Evolutionary conservation across 2,797 vertebrate species (phyloP), one percentile per base, ranked within the genome.

Genomic region (Tragelaphus oryx): DNA sequence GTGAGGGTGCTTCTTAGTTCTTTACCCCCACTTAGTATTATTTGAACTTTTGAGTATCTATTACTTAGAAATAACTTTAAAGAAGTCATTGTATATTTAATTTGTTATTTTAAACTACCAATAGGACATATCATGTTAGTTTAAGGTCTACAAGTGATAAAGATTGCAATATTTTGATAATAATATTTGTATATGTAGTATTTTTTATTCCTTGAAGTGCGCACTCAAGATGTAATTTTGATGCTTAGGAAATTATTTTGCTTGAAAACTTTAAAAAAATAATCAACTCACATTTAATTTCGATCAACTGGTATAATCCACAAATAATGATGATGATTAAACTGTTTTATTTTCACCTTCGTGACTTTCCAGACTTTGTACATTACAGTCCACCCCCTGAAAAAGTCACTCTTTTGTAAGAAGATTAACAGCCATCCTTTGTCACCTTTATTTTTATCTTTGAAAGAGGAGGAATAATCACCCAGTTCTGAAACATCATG

Each of bases 381-480:
- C 89, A 87, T 93, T 92, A 89, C 76, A 85, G 88, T 90, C 80
- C 30, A 87, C 71, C 78, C 71, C 87, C 62, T 75, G 82, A 76
- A 94, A 93, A 95, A 94, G n/a, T 88, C 79, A 89, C 16, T 92
- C 52, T 84, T 95, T 81, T 92, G 52, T 93, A 93, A 88, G 54
- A 94, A 93, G 85, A 75, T 18, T 87, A 94, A 78, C 88, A 95
- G 79, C 76, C 80, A 94, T 80, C 57, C 14, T 93, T 75, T 95
- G 86, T 87, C 71, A 95, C 52, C 28, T 96, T 97, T 97, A 92
- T 93, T 97, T 96, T 97, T 92, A 52, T 96, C 79, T 95, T 90
- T 93, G 79, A 93, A 95, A 93, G 50, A 93, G 80, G 60, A 93
- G 79, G 88, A 87, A 57, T 86, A 90, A 91, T 93, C 79, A 68